Conservation (phyloP, 2,888 invertebrate genomes). For the Diachrysia chrysitis region DNA sequence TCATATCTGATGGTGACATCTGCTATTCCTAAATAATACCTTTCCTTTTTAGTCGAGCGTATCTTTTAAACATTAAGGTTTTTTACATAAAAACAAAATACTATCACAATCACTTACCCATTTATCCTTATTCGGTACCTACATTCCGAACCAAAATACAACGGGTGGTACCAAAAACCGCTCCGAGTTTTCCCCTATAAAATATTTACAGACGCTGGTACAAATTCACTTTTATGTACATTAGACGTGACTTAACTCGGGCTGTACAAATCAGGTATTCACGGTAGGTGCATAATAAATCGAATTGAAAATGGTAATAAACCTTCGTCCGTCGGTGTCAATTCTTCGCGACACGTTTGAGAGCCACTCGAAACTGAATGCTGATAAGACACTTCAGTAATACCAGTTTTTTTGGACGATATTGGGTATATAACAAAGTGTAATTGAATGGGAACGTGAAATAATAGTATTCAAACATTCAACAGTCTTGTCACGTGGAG, state of each 20-base stretch:
- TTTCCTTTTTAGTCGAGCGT: too few relatives aligned
- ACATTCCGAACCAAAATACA: constrained; percentile 1
- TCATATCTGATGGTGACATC: too few relatives aligned
- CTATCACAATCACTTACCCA: neutral
- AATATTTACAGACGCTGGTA: constrained; percentile 46
- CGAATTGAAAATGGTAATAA: constrained; percentile 62
- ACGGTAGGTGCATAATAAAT: constrained; percentile 69
- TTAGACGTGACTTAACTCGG: constrained; percentile 56
- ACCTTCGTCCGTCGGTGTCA: constrained; percentile 28
- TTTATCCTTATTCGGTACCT: neutral
- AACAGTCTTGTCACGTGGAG: too few relatives aligned
- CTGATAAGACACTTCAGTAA: neutral
- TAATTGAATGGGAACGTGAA: neutral
- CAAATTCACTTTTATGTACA: constrained; percentile 52
- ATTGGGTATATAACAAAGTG: neutral
- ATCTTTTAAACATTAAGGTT: too few relatives aligned
- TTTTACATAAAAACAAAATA: neutral
- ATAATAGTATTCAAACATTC: neutral
- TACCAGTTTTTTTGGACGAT: neutral
- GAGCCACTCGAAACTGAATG: neutral
- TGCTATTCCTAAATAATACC: too few relatives aligned
- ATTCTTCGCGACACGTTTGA: constrained; percentile 17
- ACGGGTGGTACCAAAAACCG: constrained; percentile 8
- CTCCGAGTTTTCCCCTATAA: constrained; percentile 22
- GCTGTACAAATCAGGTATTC: constrained; percentile 66